Evolutionary conservation across 2,797 vertebrate species (phyloP).

Genomic region (Buphagus erythrorhynchus): DNA sequence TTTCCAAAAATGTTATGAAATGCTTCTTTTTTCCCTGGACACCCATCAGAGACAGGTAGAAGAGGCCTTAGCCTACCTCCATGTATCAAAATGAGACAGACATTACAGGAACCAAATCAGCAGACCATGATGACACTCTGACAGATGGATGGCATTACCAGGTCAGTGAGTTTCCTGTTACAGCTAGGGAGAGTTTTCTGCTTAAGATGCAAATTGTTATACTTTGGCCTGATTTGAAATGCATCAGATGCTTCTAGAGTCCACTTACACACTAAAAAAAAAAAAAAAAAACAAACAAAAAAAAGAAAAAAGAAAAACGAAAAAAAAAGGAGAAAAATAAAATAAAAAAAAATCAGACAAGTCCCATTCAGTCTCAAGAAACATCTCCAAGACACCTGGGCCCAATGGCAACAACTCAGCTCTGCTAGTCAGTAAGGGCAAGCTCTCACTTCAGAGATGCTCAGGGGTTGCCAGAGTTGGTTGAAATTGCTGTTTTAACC

Average conservation of each 20-base stretch:
- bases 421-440: neutral
- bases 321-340: neutral
- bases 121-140: constrained; percentile 55
- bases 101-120: constrained; percentile 40
- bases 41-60: neutral
- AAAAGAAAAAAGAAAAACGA: neutral
- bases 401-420: constrained; percentile 39
- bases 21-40: neutral
- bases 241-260: constrained; percentile 14
- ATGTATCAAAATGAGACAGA: constrained; percentile 44
- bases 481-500: constrained; percentile 12
- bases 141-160: constrained; percentile 60
- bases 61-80: constrained; percentile 39
- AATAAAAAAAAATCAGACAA: neutral
- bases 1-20: neutral
- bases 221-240: constrained; percentile 20
- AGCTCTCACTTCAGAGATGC: constrained; percentile 32
- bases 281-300: neutral
- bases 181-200: constrained; percentile 33
- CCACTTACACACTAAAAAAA: neutral
- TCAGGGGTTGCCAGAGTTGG: constrained; percentile 28
- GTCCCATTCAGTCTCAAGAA: constrained; percentile 51
- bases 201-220: neutral
- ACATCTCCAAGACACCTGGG: constrained; percentile 31
- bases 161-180: constrained; percentile 60